Base-by-base conservation (phyloP, 1,140 invertebrate genomes). In the Euura saliciscinereae region DNA sequence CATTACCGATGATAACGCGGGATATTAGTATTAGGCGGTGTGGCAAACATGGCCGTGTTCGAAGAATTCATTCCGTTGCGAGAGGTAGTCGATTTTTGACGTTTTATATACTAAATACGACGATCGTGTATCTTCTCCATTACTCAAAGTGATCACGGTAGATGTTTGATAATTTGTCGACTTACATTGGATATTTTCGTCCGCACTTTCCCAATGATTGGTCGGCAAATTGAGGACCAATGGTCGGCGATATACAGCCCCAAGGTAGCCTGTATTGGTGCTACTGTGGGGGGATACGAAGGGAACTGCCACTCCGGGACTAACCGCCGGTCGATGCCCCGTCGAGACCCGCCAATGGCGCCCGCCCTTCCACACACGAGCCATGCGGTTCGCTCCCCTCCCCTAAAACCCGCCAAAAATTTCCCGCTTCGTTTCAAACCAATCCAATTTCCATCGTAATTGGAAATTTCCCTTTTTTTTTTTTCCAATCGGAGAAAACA, bases 111-210 rank as follows among this genome's bases (percentile, higher is more conserved):
- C 72, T 73, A 73, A 80, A 71, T 69, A 67, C 70, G n/a, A 10
- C 5, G 67, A 78, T 73, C 64, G 71, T 74, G 81, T 8, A n/a
- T 44, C 76, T 8, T 78, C 78, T 75, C 73, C 75, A 68, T 72
- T 10, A 74, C 74, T 13, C 3, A 42, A 71, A 69, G 78, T 76
- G 76, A 78, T 73, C 76, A 65, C 73, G 73, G 76, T 74, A 82
- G 83, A 83, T 86, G 89, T 89, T 90, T 90, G 89, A 91, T 92
- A 92, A 92, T 92, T 91, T 92, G 91, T 90, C 90, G 88, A 93
- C 92, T 93, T 93, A 93, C 92, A 92, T 92, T 91, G 91, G 91
- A 92, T 91, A 92, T 91, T 92, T 90, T 90, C 86, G 87, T 88
- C 84, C 83, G 86, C 87, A 90, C 85, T 91, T 90, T 90, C 89